Percentiles rank a stretch among this genome's conserved stretches.
These are phyloP conservation scores for Drosophila helvetica DNA, from an alignment of 2,888 invertebrate species.

Conservation along the genomic window DNA sequence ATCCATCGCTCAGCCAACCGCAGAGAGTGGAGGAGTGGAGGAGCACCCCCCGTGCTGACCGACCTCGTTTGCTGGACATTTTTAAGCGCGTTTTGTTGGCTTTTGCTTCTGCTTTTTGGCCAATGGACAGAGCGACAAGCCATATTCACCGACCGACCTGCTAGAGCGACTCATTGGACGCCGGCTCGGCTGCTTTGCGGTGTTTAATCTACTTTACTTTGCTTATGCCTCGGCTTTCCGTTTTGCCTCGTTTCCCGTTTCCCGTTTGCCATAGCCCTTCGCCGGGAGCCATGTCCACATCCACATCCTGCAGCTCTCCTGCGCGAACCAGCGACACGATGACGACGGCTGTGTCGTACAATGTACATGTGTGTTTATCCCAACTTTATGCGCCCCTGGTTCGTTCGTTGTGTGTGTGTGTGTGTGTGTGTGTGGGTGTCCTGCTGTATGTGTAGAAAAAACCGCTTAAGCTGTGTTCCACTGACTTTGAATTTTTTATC, in stretches of 20 bases:
- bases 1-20: slow-evolving; percentile 16
- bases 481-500: slow-evolving; percentile 79
- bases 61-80: slow-evolving; percentile 59
- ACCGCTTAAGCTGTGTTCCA: slow-evolving; percentile 80
- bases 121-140: not conserved
- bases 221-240: slow-evolving; percentile 70
- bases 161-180: slow-evolving; percentile 73
- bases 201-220: slow-evolving; percentile 79
- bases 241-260: not conserved
- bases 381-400: slow-evolving; percentile 62
- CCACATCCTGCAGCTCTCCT: not conserved
- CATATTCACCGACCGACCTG: slow-evolving; percentile 51
- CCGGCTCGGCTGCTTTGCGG: slow-evolving; percentile 70
- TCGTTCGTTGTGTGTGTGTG: not conserved
- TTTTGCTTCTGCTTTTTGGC: slow-evolving; percentile 47
- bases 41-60: too few relatives aligned
- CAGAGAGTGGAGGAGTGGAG: slow-evolving; percentile 15
- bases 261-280: slow-evolving; percentile 19
- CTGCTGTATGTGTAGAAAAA: slow-evolving; percentile 70
- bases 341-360: slow-evolving; percentile 51
- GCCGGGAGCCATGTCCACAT: not conserved
- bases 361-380: slow-evolving; percentile 78
- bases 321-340: not conserved
- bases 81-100: slow-evolving; percentile 76
- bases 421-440: slow-evolving; percentile 17